phyloP scores from a whole-genome alignment of 2,113 vertebrate genomes.

The Hystrix brachyura region DNA sequence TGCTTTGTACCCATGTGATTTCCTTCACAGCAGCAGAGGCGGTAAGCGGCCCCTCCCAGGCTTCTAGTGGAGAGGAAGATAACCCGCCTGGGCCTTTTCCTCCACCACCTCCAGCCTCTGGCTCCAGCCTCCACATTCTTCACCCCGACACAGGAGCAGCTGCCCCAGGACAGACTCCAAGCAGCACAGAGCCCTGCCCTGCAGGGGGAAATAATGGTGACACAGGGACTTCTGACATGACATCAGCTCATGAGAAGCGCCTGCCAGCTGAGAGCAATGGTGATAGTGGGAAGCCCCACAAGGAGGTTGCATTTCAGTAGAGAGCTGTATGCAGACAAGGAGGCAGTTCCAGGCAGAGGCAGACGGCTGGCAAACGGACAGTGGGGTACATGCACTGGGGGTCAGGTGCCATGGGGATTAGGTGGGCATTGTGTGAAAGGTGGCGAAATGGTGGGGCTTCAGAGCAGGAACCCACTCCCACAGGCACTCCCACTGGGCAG shows the following conservation, averaged over 20 bases:
- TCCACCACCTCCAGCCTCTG: neutral
- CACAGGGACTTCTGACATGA: too few relatives aligned
- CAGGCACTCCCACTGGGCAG: rapidly evolving
- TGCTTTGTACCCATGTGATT: neutral
- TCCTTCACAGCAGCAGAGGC: neutral
- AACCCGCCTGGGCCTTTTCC: neutral
- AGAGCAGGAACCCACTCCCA: neutral
- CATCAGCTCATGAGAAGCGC: neutral
- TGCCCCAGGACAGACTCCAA: rapidly evolving
- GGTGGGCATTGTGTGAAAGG: neutral
- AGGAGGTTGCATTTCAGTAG: neutral
- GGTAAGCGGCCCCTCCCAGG: neutral
- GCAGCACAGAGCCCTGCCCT: neutral
- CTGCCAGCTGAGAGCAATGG: neutral
- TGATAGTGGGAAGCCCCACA: neutral
- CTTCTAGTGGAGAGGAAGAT: neutral
- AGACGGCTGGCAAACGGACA: neutral
- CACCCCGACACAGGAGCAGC: neutral
- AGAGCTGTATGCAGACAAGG: neutral
- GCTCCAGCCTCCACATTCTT: neutral
- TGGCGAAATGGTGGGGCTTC: too few relatives aligned
- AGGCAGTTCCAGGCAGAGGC: neutral
- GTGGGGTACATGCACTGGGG: rapidly evolving
- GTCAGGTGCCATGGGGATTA: too few relatives aligned
- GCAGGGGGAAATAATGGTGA: rapidly evolving